Conservation (phyloP, 1,140 invertebrate species). For the Pygmarrhopalites habei region DNA sequence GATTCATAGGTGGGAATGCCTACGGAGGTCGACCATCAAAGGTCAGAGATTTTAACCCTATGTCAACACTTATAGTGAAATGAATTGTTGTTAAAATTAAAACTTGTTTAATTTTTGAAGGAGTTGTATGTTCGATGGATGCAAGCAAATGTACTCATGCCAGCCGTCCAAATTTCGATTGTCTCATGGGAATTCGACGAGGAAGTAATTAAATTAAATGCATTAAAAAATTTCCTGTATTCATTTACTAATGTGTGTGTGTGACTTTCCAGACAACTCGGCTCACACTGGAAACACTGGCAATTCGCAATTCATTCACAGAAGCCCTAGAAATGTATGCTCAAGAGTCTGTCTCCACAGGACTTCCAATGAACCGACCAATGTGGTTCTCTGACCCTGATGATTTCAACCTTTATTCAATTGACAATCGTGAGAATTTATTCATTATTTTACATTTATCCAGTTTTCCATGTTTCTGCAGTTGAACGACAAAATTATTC, state of each 20-base stretch:
- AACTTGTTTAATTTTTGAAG: too few species aligned
- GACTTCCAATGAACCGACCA: slow-evolving; percentile 71
- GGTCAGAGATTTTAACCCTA: too few species aligned
- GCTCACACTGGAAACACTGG: slow-evolving; percentile 59
- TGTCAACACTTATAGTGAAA: too few species aligned
- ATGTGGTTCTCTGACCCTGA: slow-evolving; percentile 69
- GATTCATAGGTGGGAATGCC: too few species aligned
- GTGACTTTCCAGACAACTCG: slow-evolving; percentile 46
- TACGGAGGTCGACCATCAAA: too few species aligned
- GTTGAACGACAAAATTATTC: too few species aligned
- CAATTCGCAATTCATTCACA: slow-evolving; percentile 62
- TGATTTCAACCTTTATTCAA: slow-evolving; percentile 44
- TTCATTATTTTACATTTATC: not conserved
- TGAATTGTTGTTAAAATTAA: too few species aligned
- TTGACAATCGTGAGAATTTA: slow-evolving; percentile 42
- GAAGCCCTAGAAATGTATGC: slow-evolving; percentile 56
- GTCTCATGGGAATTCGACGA: slow-evolving; percentile 77
- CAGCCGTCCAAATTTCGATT: slow-evolving; percentile 77
- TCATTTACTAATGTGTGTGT: not conserved
- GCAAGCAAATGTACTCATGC: too few species aligned
- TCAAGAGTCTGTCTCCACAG: slow-evolving; percentile 52
- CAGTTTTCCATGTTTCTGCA: too few species aligned
- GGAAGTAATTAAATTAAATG: slow-evolving; percentile 46
- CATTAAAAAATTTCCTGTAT: not conserved
- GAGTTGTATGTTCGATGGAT: slow-evolving; percentile 87